phyloP scores from a whole-genome alignment of 2,888 invertebrate species.

The Agapetus fuscipes region DNA sequence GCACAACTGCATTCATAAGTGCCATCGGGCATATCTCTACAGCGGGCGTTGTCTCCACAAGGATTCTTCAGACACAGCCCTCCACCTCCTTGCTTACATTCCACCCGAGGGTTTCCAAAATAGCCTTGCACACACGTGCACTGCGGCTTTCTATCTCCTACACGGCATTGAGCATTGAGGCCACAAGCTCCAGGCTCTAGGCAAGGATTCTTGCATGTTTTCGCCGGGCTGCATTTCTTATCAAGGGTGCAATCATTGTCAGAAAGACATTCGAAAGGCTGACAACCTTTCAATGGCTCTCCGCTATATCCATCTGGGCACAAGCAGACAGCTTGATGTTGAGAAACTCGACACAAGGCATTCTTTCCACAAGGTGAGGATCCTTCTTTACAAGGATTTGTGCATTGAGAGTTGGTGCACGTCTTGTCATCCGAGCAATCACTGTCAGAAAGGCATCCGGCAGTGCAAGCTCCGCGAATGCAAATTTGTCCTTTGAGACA shows the following conservation, averaged over 20 bases:
- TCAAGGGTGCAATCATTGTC: slow-evolving; percentile 69
- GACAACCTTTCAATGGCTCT: slow-evolving; percentile 66
- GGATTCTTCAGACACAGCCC: slow-evolving; percentile 72
- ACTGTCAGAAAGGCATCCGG: slow-evolving; percentile 69
- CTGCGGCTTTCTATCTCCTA: slow-evolving; percentile 63
- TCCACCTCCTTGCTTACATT: slow-evolving; percentile 58
- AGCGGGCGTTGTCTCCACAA: slow-evolving; percentile 76
- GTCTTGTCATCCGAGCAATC: slow-evolving; percentile 72
- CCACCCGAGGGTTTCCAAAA: slow-evolving; percentile 58
- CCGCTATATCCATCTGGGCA: slow-evolving; percentile 82
- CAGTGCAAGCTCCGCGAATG: slow-evolving; percentile 57
- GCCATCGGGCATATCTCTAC: slow-evolving; percentile 63
- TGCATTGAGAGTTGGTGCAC: slow-evolving; percentile 61
- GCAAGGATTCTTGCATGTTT: slow-evolving; percentile 74
- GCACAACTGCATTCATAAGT: slow-evolving; percentile 75
- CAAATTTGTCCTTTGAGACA: slow-evolving; percentile 75
- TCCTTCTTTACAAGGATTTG: slow-evolving; percentile 56
- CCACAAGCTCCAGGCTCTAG: slow-evolving; percentile 68
- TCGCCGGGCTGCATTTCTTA: slow-evolving; percentile 64
- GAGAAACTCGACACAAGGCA: slow-evolving; percentile 68
- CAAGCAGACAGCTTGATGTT: slow-evolving; percentile 75
- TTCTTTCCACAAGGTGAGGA: slow-evolving; percentile 66
- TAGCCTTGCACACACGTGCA: slow-evolving; percentile 69
- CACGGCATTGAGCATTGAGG: slow-evolving; percentile 74
- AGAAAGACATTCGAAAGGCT: slow-evolving; percentile 64